Evolutionary conservation across 1,140 invertebrate genomes (phyloP).

Genomic region (Babylonia areolata): DNA sequence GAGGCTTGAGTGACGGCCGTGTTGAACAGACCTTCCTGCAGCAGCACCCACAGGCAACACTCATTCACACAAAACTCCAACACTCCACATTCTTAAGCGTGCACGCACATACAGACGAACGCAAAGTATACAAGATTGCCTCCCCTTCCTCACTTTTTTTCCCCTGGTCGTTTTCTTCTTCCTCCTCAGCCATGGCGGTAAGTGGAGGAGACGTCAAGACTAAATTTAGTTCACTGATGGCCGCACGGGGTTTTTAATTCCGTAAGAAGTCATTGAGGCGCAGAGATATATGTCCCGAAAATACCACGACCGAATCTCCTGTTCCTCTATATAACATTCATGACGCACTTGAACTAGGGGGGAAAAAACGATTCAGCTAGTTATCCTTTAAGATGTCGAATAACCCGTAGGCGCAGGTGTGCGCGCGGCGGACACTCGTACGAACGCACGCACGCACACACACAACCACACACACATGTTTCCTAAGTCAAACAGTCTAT

Average conservation of each 20-base stretch:
- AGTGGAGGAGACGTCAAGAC: not conserved
- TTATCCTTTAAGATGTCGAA: not conserved
- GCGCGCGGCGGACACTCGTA: not conserved
- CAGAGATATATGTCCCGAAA: not conserved
- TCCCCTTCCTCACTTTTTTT: too few relatives aligned
- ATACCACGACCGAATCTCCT: not conserved
- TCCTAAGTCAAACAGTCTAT: too few relatives aligned
- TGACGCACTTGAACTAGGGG: too few relatives aligned
- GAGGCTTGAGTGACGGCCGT: not conserved
- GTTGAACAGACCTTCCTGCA: not conserved
- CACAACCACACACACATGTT: not conserved
- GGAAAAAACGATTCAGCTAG: too few relatives aligned
- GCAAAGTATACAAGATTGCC: too few relatives aligned
- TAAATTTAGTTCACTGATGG: not conserved
- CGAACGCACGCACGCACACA: constrained; percentile 15
- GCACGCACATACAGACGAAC: too few relatives aligned
- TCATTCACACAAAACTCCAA: too few relatives aligned
- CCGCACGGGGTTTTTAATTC: not conserved
- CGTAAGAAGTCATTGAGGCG: not conserved
- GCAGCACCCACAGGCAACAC: too few relatives aligned
- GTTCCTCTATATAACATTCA: too few relatives aligned
- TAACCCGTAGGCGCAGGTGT: not conserved
- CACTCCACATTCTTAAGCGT: too few relatives aligned
- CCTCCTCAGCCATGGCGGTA: not conserved
- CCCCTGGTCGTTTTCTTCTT: too few relatives aligned